Evolutionary conservation across 2,113 vertebrate genomes (phyloP).

Genomic region (Protomyctophum bolini): DNA sequence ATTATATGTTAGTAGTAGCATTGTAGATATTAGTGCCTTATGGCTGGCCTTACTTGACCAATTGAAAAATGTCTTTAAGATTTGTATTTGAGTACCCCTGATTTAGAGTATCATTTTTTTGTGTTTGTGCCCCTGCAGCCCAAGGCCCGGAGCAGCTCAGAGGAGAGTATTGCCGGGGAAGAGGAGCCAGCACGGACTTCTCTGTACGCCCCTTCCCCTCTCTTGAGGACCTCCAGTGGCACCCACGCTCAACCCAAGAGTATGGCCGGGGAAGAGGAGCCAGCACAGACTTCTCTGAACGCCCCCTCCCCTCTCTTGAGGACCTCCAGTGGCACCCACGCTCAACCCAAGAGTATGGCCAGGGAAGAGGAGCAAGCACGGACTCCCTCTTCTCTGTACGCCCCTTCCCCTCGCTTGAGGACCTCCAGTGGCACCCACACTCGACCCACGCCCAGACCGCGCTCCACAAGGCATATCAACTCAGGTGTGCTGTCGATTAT

Average conservation of each 20-base stretch:
- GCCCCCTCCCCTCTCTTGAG: constrained; percentile 74
- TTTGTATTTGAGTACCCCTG: too few relatives aligned
- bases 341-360: constrained; percentile 53
- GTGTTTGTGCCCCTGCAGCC: constrained; percentile 71
- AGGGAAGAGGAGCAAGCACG: constrained; percentile 62
- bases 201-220: constrained; percentile 58
- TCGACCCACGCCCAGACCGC: constrained; percentile 49
- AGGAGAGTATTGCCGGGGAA: constrained; percentile 72
- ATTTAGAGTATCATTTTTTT: too few relatives aligned
- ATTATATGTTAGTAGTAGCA: too few relatives aligned
- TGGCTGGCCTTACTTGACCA: too few relatives aligned
- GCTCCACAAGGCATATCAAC: constrained; percentile 62
- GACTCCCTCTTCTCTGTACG: constrained; percentile 23
- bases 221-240: constrained; percentile 84
- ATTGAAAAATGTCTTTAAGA: too few relatives aligned
- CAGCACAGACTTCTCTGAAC: constrained; percentile 30
- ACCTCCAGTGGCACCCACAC: constrained; percentile 83
- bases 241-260: constrained; percentile 68
- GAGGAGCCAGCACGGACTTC: constrained; percentile 50
- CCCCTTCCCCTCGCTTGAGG: constrained; percentile 73
- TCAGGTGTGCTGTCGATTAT: constrained; percentile 76
- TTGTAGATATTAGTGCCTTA: too few relatives aligned
- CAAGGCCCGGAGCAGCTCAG: constrained; percentile 77
- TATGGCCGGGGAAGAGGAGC: constrained; percentile 64
- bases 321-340: constrained; percentile 82